A percentile compares a stretch with the other conserved stretches of the same genome.
These are phyloP conservation scores for Rhinoraja longicauda DNA, from an alignment of 2,797 vertebrate genomes.

Conservation along the genomic window DNA sequence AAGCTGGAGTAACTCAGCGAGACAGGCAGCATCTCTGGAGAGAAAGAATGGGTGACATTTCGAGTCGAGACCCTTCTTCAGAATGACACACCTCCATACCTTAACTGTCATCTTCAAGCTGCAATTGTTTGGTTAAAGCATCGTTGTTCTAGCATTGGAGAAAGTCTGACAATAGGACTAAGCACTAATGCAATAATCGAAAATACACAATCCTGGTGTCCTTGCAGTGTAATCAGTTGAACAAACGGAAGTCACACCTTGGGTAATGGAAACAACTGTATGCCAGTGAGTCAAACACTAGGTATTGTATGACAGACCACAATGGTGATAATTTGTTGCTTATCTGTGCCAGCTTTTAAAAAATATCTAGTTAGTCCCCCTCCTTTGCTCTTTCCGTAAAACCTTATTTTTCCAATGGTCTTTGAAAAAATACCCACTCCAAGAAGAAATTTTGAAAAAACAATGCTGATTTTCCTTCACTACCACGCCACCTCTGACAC, in stretches of 20 bases:
- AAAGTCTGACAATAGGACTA: background rate
- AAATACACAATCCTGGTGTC: background rate
- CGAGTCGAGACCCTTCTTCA: no score
- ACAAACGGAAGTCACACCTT: background rate
- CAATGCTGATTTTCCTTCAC: no score
- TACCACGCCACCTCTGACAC: no score
- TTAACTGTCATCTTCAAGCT: background rate
- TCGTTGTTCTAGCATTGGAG: background rate
- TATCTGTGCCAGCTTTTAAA: background rate
- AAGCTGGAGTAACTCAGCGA: no score
- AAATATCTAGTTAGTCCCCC: background rate
- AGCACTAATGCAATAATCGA: background rate
- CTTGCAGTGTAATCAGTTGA: background rate
- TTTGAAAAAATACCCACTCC: no score
- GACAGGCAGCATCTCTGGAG: no score
- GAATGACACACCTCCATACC: background rate
- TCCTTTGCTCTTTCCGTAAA: background rate
- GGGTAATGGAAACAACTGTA: background rate
- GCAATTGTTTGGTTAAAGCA: background rate
- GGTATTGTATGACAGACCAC: background rate
- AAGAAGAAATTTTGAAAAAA: no score
- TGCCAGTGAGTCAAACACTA: background rate
- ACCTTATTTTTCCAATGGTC: background rate
- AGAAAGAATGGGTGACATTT: no score
- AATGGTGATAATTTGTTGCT: no score